Conservation (phyloP, 2,888 invertebrate species). For the Cheilosia grossa region DNA sequence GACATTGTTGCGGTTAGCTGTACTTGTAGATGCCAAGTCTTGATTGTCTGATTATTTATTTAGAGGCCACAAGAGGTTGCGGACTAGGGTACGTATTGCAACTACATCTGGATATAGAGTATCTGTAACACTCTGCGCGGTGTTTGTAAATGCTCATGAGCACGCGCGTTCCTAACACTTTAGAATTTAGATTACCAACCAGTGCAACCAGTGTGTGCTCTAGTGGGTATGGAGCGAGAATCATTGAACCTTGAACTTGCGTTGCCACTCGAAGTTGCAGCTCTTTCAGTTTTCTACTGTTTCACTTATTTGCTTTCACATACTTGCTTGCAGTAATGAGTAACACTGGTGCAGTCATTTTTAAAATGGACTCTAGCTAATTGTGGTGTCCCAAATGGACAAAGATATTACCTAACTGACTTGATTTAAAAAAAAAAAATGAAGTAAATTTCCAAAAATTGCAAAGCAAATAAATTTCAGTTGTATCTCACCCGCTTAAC, state of each 20-base stretch:
- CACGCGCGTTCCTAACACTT: slow-evolving; percentile 46
- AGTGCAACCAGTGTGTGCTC: slow-evolving; percentile 5
- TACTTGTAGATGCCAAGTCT: slow-evolving; percentile 38
- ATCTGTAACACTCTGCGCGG: slow-evolving; percentile 42
- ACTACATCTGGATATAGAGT: slow-evolving; percentile 21
- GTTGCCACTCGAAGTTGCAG: not conserved
- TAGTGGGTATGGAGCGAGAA: slow-evolving; percentile 1
- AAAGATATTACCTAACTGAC: too few species aligned
- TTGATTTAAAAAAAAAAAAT: too few species aligned
- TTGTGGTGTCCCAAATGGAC: too few species aligned
- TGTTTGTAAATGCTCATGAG: slow-evolving; percentile 24
- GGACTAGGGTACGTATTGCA: slow-evolving; percentile 20
- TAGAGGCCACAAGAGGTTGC: slow-evolving; percentile 45
- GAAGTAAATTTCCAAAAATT: too few species aligned
- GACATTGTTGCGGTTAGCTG: slow-evolving; percentile 55
- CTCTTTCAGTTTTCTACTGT: not conserved
- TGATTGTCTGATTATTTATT: slow-evolving; percentile 69
- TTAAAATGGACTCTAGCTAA: too few species aligned
- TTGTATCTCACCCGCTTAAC: too few species aligned
- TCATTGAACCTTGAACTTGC: slow-evolving; percentile 53
- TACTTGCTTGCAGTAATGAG: not conserved
- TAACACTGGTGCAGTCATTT: not conserved
- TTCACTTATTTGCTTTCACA: slow-evolving; percentile 17
- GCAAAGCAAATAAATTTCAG: too few species aligned
- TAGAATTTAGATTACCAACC: slow-evolving; percentile 29